phyloP scores from a whole-genome alignment of 2,888 invertebrate species.

The Masnerella sp. region DNA sequence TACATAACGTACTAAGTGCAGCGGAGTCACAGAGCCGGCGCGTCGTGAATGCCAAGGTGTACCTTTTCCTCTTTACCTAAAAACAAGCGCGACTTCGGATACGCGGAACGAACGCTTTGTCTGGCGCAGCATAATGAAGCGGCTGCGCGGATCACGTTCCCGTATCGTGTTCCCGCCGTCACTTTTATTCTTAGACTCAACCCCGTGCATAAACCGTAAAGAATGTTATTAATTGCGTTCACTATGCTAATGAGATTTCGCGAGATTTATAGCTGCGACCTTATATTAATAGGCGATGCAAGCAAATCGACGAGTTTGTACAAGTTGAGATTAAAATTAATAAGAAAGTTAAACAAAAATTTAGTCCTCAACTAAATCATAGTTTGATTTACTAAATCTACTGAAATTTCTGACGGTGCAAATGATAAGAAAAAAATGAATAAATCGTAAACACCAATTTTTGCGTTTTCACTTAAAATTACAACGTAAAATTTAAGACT shows the following conservation, averaged over 20 bases:
- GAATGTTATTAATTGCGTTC: slow-evolving; percentile 41
- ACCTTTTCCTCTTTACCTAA: slow-evolving; percentile 50
- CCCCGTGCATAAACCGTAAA: slow-evolving; percentile 23
- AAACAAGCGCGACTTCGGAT: slow-evolving; percentile 45
- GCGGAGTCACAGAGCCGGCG: slow-evolving; percentile 23
- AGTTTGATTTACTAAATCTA: no score
- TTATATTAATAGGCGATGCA: no score
- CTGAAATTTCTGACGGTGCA: no score
- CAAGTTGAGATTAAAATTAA: no score
- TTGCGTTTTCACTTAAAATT: no score
- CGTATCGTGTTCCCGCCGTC: slow-evolving; percentile 39
- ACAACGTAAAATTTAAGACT: no score
- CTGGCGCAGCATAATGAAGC: slow-evolving; percentile 46
- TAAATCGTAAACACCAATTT: no score
- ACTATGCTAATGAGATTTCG: slow-evolving; percentile 27
- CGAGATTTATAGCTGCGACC: slow-evolving; percentile 26
- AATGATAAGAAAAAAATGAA: no score
- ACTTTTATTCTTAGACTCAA: slow-evolving; percentile 41
- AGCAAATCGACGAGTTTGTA: no score
- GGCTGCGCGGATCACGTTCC: slow-evolving; percentile 50
- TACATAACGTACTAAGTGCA: slow-evolving; percentile 57
- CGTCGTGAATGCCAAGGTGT: slow-evolving; percentile 42
- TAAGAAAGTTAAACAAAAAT: no score
- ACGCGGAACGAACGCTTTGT: slow-evolving; percentile 47
- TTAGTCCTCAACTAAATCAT: no score